Percentiles rank a stretch among this genome's conserved stretches.
Conservation (phyloP, 2,797 vertebrate species). For the Geotria australis region DNA sequence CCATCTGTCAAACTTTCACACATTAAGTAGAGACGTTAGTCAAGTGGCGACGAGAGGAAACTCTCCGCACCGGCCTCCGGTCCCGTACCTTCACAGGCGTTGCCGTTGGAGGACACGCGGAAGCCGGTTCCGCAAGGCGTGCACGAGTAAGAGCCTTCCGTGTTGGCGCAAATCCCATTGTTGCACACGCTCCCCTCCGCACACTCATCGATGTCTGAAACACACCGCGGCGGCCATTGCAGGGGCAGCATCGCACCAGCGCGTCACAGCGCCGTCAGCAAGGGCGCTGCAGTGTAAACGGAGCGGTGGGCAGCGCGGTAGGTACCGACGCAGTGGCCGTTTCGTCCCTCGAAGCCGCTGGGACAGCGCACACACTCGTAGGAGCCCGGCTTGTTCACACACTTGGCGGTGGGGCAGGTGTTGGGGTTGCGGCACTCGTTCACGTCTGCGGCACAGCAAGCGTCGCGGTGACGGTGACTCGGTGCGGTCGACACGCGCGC, state of each 20-base stretch:
- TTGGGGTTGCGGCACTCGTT: conserved; percentile 34
- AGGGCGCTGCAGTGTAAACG: not conserved
- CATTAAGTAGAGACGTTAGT: too few relatives aligned
- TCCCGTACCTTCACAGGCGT: conserved; percentile 16
- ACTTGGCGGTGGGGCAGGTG: conserved; percentile 42
- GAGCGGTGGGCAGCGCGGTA: not conserved
- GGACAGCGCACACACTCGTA: conserved; percentile 45
- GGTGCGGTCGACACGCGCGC: not conserved
- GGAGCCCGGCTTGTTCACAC: conserved; percentile 36
- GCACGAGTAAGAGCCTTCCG: conserved; percentile 20
- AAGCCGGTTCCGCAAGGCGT: conserved; percentile 15
- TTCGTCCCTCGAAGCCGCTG: conserved; percentile 35
- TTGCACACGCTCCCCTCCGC: conserved; percentile 11
- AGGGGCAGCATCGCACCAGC: too few relatives aligned
- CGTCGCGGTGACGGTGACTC: not conserved
- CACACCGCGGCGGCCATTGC: not conserved
- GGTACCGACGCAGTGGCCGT: conserved; percentile 43
- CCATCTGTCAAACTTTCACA: too few relatives aligned
- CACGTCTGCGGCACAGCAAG: conserved; percentile 17
- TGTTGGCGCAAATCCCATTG: conserved; percentile 21
- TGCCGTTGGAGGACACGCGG: conserved; percentile 10
- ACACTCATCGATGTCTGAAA: conserved; percentile 23
- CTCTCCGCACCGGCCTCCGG: too few relatives aligned
- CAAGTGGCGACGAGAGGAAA: too few relatives aligned
- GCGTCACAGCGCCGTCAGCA: too few relatives aligned